phyloP scores from a whole-genome alignment of 2,797 vertebrate genomes.

The Ciconia nigra region DNA sequence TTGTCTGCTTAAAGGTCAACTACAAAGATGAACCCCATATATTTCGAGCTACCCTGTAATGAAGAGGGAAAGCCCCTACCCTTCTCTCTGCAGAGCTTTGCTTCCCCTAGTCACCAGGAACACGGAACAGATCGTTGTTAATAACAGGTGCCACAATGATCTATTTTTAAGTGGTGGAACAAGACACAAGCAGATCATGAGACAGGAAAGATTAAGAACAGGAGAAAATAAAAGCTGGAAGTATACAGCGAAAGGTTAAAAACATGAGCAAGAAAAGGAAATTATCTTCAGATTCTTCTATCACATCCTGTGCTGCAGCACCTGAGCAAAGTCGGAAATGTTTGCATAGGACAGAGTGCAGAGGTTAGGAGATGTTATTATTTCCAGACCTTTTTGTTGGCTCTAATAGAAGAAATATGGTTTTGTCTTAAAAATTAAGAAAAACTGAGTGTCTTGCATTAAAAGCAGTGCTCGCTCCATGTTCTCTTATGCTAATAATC shows the following conservation, averaged over 20 bases:
- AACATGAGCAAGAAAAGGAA: constrained; percentile 18
- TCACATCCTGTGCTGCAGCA: neutral
- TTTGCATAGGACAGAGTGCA: neutral
- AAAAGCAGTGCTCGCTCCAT: neutral
- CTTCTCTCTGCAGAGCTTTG: neutral
- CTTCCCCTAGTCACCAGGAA: neutral
- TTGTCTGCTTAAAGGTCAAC: neutral
- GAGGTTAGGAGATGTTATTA: neutral
- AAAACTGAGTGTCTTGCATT: neutral
- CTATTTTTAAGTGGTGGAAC: constrained; percentile 20
- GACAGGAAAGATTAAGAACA: constrained; percentile 31
- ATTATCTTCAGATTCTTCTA: constrained; percentile 7
- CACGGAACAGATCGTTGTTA: neutral
- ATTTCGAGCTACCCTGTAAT: neutral
- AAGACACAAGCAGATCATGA: neutral
- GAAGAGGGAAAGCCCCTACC: neutral
- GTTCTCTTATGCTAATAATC: neutral
- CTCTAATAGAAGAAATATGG: neutral
- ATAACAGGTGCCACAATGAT: constrained; percentile 32
- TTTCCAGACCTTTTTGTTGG: neutral
- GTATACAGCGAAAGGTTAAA: neutral
- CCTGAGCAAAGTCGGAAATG: neutral
- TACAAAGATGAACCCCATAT: neutral
- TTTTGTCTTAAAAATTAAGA: neutral
- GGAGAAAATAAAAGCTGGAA: constrained; percentile 35